phyloP scores from a whole-genome alignment of 2,113 vertebrate genomes.

The Puntigrus tetrazona region DNA sequence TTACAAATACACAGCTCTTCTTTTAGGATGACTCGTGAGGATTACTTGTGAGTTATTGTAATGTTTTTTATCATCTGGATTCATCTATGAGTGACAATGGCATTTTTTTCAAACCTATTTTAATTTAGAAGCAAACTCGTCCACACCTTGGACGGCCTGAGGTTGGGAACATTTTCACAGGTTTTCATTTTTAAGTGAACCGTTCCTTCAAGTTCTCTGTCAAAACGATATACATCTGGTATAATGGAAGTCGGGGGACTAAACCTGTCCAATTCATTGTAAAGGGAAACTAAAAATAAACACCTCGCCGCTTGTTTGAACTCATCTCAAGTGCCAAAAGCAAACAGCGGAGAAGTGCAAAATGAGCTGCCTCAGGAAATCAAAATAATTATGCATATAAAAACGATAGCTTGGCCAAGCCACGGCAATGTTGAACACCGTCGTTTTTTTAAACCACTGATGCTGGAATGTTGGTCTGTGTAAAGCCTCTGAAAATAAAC shows the following conservation, averaged over 20 bases:
- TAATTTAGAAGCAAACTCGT: not conserved
- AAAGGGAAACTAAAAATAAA: conserved; percentile 59
- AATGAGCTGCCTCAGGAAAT: conserved; percentile 57
- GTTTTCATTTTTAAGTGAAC: not conserved
- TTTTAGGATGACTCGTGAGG: not conserved
- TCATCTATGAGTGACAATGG: not conserved
- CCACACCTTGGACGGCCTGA: not conserved
- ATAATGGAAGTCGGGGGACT: conserved; percentile 45
- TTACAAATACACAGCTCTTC: not conserved
- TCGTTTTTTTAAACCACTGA: conserved; percentile 39
- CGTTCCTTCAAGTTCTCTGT: conserved; percentile 12
- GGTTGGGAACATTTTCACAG: not conserved
- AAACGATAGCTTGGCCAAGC: conserved; percentile 46
- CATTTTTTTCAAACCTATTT: not conserved
- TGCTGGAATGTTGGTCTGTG: conserved; percentile 29
- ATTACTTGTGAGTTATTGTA: not conserved
- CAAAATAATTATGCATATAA: conserved; percentile 56
- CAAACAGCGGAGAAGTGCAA: conserved; percentile 57
- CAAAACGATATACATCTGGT: conserved; percentile 39
- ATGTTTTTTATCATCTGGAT: not conserved
- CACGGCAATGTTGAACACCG: conserved; percentile 4
- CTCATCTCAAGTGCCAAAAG: conserved; percentile 54
- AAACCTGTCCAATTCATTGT: conserved; percentile 48
- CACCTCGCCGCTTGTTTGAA: conserved; percentile 37
- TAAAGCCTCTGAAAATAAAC: conserved; percentile 49